Base-by-base conservation (phyloP, 53 echinoderm and acorn worm species). In the Holothuria scabra region DNA sequence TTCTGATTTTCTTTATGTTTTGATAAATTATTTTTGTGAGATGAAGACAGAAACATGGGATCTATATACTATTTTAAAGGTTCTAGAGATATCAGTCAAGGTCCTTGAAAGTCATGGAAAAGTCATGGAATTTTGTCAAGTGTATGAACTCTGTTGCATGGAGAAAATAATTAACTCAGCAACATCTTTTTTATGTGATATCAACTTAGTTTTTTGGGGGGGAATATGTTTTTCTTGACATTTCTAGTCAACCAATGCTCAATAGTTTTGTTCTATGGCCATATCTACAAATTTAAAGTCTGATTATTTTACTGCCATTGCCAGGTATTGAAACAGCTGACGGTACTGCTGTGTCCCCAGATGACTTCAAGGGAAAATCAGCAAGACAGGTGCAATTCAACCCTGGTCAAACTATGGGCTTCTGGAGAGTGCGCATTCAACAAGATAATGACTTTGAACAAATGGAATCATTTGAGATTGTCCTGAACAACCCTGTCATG, bases 301-400 rank as follows among this genome's bases (percentile, higher is more conserved):
- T 52, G 18, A 3, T 16, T 52, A 18, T 52, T 52, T 52, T 52
- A 52, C 18, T 52, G 52, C 52, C 14, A 1, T 18, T 52, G 14
- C 18, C 67, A 99, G 99, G 94, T 14, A 99, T 99, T 87, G 84
- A 91, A 69, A 93, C 99, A 10, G 94, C 90, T 56, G 94, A 94
- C 85, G 99, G 89, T 55, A 92, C 93, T 28, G 99, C 99, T 74
- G 67, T 91, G 46, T 79, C 87, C 75, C 89, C 79, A 70, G 94
- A 99, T 59, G 99, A 99, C 75, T 99, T 92, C 94, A 88, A 87
- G 65, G 99, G 99, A 65, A 99, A 99, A 89, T 91, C 91, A 1
- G 99, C 94, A 34, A 69, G 91, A 35, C 99, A 99, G 84, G 94
- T 99, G 18, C 99, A 94, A 84, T 99, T 99, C 85, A 99, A 99